Evolutionary conservation across 1,140 invertebrate genomes (phyloP), one percentile per base, ranked within the genome.

Genomic region (Tetragnatha versicolor): DNA sequence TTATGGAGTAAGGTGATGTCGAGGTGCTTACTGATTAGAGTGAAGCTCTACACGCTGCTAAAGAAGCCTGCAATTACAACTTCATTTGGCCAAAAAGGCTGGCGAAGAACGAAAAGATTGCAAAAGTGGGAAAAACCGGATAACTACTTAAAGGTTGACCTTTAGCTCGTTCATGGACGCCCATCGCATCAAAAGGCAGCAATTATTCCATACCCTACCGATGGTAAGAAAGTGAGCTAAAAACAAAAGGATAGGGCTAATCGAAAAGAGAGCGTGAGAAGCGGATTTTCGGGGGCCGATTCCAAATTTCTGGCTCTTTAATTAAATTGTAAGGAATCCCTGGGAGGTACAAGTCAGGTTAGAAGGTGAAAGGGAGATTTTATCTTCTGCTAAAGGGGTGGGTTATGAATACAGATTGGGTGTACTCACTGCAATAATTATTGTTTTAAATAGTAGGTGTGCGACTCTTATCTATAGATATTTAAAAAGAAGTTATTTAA

Each of bases 111-210:
- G n/a, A 60, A 60, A 60, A 60, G 10, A 29, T 29, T 60, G 29
- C 9, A 60, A 60, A 31, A 60, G 55, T 60, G 55, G 55, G 29
- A 60, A 60, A 60, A 60, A 31, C 55, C 22, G 55, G 37, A 45
- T 51, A 53, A 69, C 47, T 53, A 49, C 66, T 69, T 69, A 69
- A 69, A 69, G 66, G 66, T 53, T 69, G 66, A 49, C 66, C 63
- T 66, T 66, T 66, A 66, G 22, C 49, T 69, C 49, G 33, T 53
- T 53, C 47, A 69, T 69, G 49, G 49, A 69, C 66, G 66, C 66
- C 66, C 66, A 69, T 69, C 66, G 29, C 49, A 69, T 69, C 55
- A 69, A 49, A 51, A 31, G 17, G 4, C 47, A 53, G 37, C 66
- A 69, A 69, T 69, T 69, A 49, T 53, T 69, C 31, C 35, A 31